phyloP scores from a whole-genome alignment of 2,888 invertebrate genomes.

The Drosophila peninsularis region DNA sequence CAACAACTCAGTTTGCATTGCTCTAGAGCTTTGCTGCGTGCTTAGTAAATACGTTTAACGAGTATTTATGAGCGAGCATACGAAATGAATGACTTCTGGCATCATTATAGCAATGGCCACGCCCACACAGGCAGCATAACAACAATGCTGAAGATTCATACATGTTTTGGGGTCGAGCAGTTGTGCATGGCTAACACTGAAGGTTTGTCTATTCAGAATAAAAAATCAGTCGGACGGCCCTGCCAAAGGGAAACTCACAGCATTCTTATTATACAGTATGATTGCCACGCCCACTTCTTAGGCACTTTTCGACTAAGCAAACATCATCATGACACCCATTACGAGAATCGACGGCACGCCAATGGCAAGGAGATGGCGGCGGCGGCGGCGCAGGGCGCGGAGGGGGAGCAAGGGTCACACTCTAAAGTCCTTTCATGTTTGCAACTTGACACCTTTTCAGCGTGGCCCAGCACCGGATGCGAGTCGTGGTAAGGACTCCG shows the following conservation, averaged over 20 bases:
- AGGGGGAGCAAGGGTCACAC: conserved; percentile 58
- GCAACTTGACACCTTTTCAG: conserved; percentile 75
- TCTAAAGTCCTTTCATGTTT: conserved; percentile 58
- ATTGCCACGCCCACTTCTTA: conserved; percentile 25
- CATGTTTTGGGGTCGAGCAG: conserved; percentile 69
- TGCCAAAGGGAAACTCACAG: conserved; percentile 15
- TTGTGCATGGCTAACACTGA: conserved; percentile 35
- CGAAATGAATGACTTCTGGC: conserved; percentile 72
- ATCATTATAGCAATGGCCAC: conserved; percentile 70
- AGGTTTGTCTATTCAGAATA: conserved; percentile 17
- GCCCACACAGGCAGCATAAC: conserved; percentile 20
- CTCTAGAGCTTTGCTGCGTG: conserved; percentile 41
- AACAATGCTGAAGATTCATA: conserved; percentile 45
- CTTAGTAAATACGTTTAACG: conserved; percentile 72
- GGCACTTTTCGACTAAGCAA: conserved; percentile 62
- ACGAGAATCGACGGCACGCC: conserved; percentile 49
- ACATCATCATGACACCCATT: conserved; percentile 76
- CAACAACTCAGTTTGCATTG: conserved; percentile 40
- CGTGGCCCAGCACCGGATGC: conserved; percentile 22
- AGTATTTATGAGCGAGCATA: conserved; percentile 71
- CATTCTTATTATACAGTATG: conserved; percentile 12
- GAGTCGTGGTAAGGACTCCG: conserved; percentile 11
- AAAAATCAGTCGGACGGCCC: conserved; percentile 11
- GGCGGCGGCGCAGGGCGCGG: conserved; percentile 4
- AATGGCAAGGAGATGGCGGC: conserved; percentile 7